Conservation (phyloP, 2,113 vertebrate genomes). For the Lonchura striata region DNA sequence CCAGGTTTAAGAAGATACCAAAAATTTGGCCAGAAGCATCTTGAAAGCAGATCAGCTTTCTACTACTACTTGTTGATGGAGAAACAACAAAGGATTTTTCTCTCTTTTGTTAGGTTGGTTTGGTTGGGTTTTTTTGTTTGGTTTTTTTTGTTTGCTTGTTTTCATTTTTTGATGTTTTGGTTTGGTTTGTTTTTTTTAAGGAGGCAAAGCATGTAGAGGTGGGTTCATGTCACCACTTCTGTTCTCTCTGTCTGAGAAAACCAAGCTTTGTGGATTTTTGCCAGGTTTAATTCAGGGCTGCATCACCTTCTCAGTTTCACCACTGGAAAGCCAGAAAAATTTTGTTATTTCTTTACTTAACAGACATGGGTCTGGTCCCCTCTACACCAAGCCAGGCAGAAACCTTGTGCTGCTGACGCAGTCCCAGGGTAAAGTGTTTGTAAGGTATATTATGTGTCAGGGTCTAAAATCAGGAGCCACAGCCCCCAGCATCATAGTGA, state of each 20-base stretch:
- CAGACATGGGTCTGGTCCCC: not conserved
- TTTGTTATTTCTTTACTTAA: not conserved
- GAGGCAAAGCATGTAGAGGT: not conserved
- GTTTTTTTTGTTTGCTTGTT: not conserved
- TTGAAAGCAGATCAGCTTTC: not conserved
- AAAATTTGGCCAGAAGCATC: not conserved
- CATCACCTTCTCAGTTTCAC: not conserved
- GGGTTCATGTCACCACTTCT: not conserved
- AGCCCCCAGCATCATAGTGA: not conserved
- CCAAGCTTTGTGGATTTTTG: not conserved
- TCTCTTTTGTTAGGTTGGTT: not conserved
- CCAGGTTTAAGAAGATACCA: not conserved
- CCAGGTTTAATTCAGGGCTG: not conserved
- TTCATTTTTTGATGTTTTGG: not conserved
- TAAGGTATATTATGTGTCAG: not conserved
- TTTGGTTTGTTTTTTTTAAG: not conserved
- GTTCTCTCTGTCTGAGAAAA: not conserved
- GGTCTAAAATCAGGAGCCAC: not conserved
- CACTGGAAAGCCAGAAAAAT: not conserved
- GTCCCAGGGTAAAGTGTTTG: not conserved
- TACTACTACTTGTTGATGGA: not conserved
- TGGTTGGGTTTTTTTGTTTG: not conserved
- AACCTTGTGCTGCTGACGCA: not conserved
- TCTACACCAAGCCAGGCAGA: not conserved
- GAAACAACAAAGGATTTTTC: not conserved